Evolutionary conservation across 2,797 vertebrate genomes (phyloP).

Genomic region (Valencia hispanica): DNA sequence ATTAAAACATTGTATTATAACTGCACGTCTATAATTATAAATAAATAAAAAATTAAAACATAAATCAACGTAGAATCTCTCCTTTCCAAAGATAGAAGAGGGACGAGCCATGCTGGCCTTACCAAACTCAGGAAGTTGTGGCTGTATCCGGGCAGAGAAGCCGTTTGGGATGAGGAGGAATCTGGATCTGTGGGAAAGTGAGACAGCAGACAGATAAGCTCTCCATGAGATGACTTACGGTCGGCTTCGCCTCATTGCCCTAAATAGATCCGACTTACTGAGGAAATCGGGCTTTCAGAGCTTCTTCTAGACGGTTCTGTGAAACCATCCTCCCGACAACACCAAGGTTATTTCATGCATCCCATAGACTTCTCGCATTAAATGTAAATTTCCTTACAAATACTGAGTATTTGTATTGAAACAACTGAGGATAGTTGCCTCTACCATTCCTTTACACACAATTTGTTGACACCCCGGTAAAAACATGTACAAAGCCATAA

Average conservation of each 20-base stretch:
- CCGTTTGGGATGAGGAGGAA: conserved; percentile 83
- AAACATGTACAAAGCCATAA: too few relatives aligned
- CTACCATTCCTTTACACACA: not conserved
- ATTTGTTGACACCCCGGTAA: too few relatives aligned
- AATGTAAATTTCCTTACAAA: not conserved
- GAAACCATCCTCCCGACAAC: conserved; percentile 8
- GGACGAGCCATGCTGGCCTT: conserved; percentile 51
- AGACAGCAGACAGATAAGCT: conserved; percentile 48
- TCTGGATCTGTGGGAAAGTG: conserved; percentile 77
- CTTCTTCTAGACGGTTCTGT: conserved; percentile 5
- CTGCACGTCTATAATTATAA: not conserved
- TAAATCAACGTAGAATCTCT: not conserved
- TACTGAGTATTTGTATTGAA: not conserved
- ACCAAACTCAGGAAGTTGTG: conserved; percentile 88
- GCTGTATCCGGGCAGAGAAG: conserved; percentile 88
- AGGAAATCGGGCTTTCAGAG: conserved; percentile 7
- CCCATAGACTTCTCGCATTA: not conserved
- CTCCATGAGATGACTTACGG: conserved; percentile 4
- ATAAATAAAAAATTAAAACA: too few relatives aligned
- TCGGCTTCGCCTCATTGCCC: conserved; percentile 2
- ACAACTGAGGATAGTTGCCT: not conserved
- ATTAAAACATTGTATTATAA: not conserved
- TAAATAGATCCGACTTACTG: conserved; percentile 28
- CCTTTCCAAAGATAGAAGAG: not conserved
- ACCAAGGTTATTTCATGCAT: not conserved